A percentile compares a stretch with the other conserved stretches of the same genome.
phyloP scores from a whole-genome alignment of 2,888 invertebrate genomes.

The Cerastoderma edule region DNA sequence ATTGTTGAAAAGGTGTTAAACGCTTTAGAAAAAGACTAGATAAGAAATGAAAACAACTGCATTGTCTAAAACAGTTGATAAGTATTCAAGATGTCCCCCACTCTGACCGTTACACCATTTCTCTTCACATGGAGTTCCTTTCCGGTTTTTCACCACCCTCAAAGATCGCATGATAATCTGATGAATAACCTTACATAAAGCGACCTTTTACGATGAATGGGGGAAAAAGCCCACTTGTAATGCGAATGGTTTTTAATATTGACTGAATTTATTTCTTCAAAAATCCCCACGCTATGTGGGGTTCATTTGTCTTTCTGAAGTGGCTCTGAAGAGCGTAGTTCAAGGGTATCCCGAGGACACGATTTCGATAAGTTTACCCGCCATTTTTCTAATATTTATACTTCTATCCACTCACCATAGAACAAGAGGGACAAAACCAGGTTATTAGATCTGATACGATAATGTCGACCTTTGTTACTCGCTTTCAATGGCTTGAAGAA shows the following conservation, averaged over 20 bases:
- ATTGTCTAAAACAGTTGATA: too few relatives aligned
- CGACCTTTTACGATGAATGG: too few relatives aligned
- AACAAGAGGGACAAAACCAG: not conserved
- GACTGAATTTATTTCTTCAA: slow-evolving; percentile 5
- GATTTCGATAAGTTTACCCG: slow-evolving; percentile 16
- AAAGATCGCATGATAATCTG: too few relatives aligned
- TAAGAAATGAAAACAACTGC: too few relatives aligned
- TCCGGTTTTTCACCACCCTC: too few relatives aligned
- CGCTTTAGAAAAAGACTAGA: too few relatives aligned
- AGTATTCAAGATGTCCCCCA: too few relatives aligned
- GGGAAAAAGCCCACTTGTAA: not conserved
- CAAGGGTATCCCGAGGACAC: slow-evolving; percentile 4
- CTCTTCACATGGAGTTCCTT: too few relatives aligned
- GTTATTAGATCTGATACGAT: not conserved
- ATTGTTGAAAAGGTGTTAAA: too few relatives aligned
- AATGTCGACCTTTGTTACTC: slow-evolving; percentile 2
- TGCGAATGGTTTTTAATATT: not conserved
- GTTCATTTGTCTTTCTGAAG: slow-evolving; percentile 23
- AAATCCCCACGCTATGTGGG: slow-evolving; percentile 4
- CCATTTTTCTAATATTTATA: not conserved
- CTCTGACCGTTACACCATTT: too few relatives aligned
- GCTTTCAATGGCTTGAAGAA: too few relatives aligned
- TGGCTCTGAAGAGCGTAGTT: not conserved
- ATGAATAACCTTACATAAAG: too few relatives aligned
- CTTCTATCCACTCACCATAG: not conserved